Percentiles rank a stretch among this genome's conserved stretches.
phyloP scores from a whole-genome alignment of 2,888 invertebrate species.

The Elmis aenea region DNA sequence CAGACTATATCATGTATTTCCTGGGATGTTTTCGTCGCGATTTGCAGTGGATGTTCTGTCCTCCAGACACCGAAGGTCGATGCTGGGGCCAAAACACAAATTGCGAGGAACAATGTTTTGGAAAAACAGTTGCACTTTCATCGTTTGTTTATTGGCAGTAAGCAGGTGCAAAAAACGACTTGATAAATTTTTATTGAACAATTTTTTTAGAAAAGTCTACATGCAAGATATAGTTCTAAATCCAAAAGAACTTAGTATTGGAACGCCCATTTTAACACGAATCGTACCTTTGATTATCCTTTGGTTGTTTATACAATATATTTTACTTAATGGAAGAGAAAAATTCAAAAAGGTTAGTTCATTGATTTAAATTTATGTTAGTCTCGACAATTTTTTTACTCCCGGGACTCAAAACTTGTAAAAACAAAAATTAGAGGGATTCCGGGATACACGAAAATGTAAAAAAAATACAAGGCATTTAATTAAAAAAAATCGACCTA shows the following conservation, averaged over 20 bases:
- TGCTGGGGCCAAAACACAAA: conserved; percentile 15
- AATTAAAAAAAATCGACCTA: too few species aligned
- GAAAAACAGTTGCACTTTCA: conserved; percentile 4
- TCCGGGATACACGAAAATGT: too few species aligned
- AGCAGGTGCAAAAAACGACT: too few species aligned
- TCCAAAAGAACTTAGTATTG: conserved; percentile 1
- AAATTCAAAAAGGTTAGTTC: conserved; percentile 13
- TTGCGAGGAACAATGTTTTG: conserved; percentile 13
- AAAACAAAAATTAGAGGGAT: too few species aligned
- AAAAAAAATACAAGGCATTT: too few species aligned
- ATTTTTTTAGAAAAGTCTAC: conserved; percentile 8
- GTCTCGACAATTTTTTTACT: too few species aligned
- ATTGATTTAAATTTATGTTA: too few species aligned
- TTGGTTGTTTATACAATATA: conserved; percentile 16
- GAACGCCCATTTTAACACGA: conserved; percentile 10
- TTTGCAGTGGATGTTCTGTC: conserved; percentile 22
- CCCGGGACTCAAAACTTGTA: too few species aligned
- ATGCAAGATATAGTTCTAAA: conserved; percentile 5
- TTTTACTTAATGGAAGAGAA: conserved; percentile 7
- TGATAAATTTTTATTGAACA: too few species aligned
- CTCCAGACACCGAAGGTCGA: background rate
- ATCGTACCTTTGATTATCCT: conserved; percentile 11
- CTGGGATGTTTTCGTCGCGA: conserved; percentile 10
- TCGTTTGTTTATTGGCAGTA: conserved; percentile 21
- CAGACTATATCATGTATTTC: conserved; percentile 19